Evolutionary conservation across 2,113 vertebrate genomes (phyloP), one percentile per base, ranked within the genome.

Genomic region (Trachemys scripta): DNA sequence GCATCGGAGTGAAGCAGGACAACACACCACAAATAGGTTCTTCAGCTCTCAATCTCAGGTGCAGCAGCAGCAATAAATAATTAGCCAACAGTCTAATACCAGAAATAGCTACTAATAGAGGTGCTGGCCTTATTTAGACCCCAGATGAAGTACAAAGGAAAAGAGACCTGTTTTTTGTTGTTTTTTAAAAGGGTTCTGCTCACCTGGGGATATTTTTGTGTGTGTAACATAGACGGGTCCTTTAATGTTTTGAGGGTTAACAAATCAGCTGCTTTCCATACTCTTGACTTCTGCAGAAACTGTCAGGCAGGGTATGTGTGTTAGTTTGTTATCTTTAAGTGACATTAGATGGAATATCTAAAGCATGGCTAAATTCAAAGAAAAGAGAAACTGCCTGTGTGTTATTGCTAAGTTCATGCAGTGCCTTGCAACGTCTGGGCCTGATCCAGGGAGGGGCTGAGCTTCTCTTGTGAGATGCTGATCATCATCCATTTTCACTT

Each of bases 221-320:
- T 20, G n/a, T 49, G 50, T 69, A 50, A 19, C 0, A 1, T 4
- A 1, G 4, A 3, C 2, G 5, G 50, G 8, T 13, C 24, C 42
- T 86, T 62, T 1, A 89, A n/a, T 4, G 17, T 8, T 57, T 27
- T 42, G 22, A 9, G 12, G 24, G 12, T 38, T 82, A 51, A 56
- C 24, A n/a, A 27, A 42, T 22, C 8, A n/a, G 51, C n/a, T 42
- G 10, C 13, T 22, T 14, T 8, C 8, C 7, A 2, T 10, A n/a
- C n/a, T 42, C 20, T 10, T 38, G 24, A 29, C 16, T 80, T 80
- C 35, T 57, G 81, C 6, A 24, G 45, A 47, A 62, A 65, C 27
- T 35, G 57, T 22, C n/a, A 7, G 83, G 20, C 27, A 69, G 14
- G 62, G 62, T 69, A 7, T 17, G 13, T 24, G 65, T 56, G 25